Conservation (phyloP, 1,140 invertebrate genomes). For the Drosophila subobscura region DNA sequence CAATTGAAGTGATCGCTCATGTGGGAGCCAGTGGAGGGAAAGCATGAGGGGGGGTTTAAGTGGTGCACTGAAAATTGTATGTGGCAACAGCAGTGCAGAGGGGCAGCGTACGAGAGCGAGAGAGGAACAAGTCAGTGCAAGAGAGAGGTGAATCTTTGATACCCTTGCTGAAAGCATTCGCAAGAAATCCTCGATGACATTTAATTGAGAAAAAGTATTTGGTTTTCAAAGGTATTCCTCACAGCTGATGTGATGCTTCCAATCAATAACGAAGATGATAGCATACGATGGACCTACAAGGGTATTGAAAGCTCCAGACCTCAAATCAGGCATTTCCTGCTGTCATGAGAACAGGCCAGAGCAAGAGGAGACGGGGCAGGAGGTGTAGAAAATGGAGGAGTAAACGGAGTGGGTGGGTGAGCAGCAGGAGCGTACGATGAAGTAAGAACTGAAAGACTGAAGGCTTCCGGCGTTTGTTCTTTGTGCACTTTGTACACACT, state of each 20-base stretch:
- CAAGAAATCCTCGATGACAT: too few species aligned
- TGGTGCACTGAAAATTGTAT: slow-evolving; percentile 46
- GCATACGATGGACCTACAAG: too few species aligned
- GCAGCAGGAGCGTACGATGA: slow-evolving; percentile 49
- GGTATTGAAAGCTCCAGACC: too few species aligned
- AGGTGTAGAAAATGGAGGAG: not conserved
- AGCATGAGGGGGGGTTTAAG: not conserved
- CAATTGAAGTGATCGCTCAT: slow-evolving; percentile 70
- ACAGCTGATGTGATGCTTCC: too few species aligned
- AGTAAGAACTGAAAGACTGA: slow-evolving; percentile 39
- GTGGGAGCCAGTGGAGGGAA: slow-evolving; percentile 20
- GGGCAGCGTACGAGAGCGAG: not conserved
- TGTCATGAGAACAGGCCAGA: not conserved
- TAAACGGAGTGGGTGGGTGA: too few species aligned
- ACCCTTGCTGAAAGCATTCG: too few species aligned
- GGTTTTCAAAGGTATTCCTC: too few species aligned
- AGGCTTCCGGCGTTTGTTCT: slow-evolving; percentile 51
- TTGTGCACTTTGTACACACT: too few species aligned
- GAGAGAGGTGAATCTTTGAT: not conserved
- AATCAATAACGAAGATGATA: too few species aligned
- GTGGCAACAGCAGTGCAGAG: slow-evolving; percentile 28
- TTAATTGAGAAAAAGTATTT: too few species aligned
- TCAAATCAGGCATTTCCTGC: too few species aligned
- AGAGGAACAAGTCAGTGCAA: slow-evolving; percentile 20
- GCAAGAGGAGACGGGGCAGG: not conserved